A percentile compares a stretch with the other conserved stretches of the same genome.
Evolutionary conservation across 2,113 vertebrate species (phyloP).

Genomic region (Malurus elegans): DNA sequence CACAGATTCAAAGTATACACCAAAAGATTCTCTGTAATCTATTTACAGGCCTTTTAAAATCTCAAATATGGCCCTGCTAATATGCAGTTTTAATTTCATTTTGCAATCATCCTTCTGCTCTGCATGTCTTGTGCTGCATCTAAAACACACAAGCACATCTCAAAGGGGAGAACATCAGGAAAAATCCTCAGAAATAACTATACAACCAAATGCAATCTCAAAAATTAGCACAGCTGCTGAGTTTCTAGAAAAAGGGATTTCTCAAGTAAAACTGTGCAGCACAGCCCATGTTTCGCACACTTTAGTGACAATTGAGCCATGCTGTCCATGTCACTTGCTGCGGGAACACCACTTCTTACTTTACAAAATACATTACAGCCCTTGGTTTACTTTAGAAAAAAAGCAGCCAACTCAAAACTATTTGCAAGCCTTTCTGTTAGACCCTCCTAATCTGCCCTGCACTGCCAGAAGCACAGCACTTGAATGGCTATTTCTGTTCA

Average conservation of each 20-base stretch:
- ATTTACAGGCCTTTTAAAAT: not conserved
- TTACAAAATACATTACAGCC: not conserved
- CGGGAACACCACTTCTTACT: not conserved
- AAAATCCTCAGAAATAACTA: not conserved
- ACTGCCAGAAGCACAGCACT: slow-evolving; percentile 32
- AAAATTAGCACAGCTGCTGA: not conserved
- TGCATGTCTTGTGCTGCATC: not conserved
- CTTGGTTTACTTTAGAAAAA: not conserved
- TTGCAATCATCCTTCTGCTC: not conserved
- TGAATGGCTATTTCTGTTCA: slow-evolving; percentile 63
- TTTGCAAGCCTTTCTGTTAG: slow-evolving; percentile 32
- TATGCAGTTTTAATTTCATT: not conserved
- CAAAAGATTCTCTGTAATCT: not conserved
- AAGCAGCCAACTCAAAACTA: not conserved
- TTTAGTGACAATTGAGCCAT: not conserved
- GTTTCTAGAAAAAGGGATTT: not conserved
- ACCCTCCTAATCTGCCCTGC: slow-evolving; percentile 28
- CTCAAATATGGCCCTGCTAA: not conserved
- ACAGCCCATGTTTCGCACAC: not conserved
- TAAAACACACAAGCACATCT: not conserved
- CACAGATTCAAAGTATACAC: not conserved
- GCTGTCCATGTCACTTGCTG: not conserved
- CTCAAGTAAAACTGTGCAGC: not conserved
- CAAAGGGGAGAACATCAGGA: not conserved
- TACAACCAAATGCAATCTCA: not conserved